Percentiles rank a stretch among this genome's conserved stretches.
Evolutionary conservation across 2,113 vertebrate genomes (phyloP).

Genomic region (Carassius carassius): DNA sequence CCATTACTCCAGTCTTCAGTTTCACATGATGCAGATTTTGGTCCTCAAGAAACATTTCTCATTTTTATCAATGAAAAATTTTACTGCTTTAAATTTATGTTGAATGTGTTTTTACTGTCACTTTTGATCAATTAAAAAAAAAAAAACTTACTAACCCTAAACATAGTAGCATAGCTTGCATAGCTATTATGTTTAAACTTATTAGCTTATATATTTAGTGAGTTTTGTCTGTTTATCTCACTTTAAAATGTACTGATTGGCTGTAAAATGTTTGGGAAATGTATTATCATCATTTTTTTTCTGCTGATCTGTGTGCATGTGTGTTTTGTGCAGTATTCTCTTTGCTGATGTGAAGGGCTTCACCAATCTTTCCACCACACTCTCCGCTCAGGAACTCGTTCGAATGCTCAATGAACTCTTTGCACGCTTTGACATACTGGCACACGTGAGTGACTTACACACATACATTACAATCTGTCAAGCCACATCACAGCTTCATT

Average conservation of each 20-base stretch:
- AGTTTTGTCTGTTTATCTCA: not conserved
- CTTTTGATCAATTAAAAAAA: too few relatives aligned
- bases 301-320: conserved; percentile 8
- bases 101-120: not conserved
- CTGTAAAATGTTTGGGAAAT: too few relatives aligned
- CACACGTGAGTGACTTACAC: conserved; percentile 84
- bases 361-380: conserved; percentile 96
- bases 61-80: not conserved
- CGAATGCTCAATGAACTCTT: conserved; percentile 98
- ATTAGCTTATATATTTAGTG: not conserved
- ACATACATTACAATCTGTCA: not conserved
- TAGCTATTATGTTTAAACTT: not conserved
- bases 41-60: not conserved
- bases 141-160: too few relatives aligned
- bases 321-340: conserved; percentile 89
- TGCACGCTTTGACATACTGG: conserved; percentile 96
- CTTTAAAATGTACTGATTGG: not conserved
- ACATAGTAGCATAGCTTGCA: too few relatives aligned
- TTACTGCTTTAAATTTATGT: not conserved
- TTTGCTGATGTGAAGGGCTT: conserved; percentile 99
- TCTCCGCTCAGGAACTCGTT: conserved; percentile 96
- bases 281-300: not conserved
- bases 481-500: not conserved
- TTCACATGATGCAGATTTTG: not conserved
- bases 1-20: not conserved